Evolutionary conservation across 2,797 vertebrate species (phyloP).

Genomic region (Bovichtus variegatus): DNA sequence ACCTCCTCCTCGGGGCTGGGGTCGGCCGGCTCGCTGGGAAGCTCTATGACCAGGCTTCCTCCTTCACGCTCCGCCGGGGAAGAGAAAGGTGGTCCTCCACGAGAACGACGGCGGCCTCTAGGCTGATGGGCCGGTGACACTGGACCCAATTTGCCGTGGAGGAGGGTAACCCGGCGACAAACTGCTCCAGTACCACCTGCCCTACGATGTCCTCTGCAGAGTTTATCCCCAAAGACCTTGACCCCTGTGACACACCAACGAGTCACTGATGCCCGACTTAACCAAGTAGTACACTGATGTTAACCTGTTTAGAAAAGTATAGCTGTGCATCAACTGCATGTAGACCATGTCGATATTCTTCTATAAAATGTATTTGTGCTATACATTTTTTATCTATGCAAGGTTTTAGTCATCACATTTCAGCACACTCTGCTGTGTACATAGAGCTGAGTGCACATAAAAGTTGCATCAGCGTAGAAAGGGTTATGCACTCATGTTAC

Average conservation of each 20-base stretch:
- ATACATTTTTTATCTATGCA: not conserved
- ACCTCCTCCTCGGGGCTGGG: too few relatives aligned
- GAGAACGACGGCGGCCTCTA: too few relatives aligned
- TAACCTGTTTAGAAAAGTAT: not conserved
- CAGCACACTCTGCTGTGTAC: not conserved
- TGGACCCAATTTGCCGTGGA: too few relatives aligned
- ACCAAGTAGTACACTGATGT: not conserved
- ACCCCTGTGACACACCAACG: not conserved
- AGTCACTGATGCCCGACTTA: not conserved
- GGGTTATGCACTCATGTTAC: not conserved
- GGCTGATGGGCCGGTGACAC: too few relatives aligned
- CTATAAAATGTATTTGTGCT: not conserved
- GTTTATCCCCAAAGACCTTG: not conserved
- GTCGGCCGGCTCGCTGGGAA: too few relatives aligned
- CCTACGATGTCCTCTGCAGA: too few relatives aligned
- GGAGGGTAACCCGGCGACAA: too few relatives aligned
- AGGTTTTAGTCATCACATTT: slow-evolving; percentile 4
- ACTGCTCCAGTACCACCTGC: too few relatives aligned
- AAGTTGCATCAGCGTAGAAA: not conserved
- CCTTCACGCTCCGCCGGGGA: too few relatives aligned
- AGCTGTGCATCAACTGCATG: not conserved
- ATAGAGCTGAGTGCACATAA: not conserved
- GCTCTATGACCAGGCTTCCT: too few relatives aligned
- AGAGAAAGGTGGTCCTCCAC: too few relatives aligned
- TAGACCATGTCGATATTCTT: not conserved